Evolutionary conservation across 92 coral and sea anemone species (phyloP).

Genomic region (Hydrozoanthus gracilis): DNA sequence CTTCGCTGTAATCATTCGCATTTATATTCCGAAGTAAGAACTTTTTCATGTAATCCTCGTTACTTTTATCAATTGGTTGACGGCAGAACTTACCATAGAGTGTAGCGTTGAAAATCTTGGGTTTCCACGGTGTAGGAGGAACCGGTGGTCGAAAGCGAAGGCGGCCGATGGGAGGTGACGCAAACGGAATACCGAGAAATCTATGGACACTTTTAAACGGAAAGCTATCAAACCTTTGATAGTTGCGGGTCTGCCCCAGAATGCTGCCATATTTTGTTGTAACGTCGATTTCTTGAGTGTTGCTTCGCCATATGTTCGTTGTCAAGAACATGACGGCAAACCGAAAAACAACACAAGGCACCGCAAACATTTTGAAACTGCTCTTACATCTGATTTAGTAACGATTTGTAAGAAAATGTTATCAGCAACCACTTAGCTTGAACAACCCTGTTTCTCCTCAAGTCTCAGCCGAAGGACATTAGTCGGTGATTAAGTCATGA

Average conservation of each 20-base stretch:
- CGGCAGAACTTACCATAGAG: constrained; percentile 34
- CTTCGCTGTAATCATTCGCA: constrained; percentile 26
- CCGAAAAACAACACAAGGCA: background rate
- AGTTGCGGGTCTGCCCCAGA: constrained; percentile 31
- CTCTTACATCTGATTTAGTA: background rate
- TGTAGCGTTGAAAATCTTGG: constrained; percentile 33
- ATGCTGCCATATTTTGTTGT: constrained; percentile 33
- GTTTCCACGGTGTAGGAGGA: constrained; percentile 42
- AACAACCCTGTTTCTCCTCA: constrained; percentile 12
- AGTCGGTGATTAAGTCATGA: background rate
- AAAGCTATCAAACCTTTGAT: background rate
- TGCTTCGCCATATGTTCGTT: background rate
- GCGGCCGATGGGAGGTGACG: constrained; percentile 33
- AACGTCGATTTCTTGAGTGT: background rate
- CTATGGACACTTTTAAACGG: constrained; percentile 36
- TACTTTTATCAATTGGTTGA: background rate
- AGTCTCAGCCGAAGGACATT: background rate
- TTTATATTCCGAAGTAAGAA: constrained; percentile 10
- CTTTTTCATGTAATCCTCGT: constrained; percentile 37
- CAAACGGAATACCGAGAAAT: constrained; percentile 38
- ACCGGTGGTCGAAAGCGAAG: constrained; percentile 36
- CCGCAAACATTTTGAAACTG: background rate
- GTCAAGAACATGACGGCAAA: constrained; percentile 22
- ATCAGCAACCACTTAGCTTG: background rate
- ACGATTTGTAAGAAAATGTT: background rate